Percentiles rank a stretch among this genome's conserved stretches.
phyloP scores from a whole-genome alignment of 64 coral and sea anemone genomes.

The Stichodactyla mertensii region DNA sequence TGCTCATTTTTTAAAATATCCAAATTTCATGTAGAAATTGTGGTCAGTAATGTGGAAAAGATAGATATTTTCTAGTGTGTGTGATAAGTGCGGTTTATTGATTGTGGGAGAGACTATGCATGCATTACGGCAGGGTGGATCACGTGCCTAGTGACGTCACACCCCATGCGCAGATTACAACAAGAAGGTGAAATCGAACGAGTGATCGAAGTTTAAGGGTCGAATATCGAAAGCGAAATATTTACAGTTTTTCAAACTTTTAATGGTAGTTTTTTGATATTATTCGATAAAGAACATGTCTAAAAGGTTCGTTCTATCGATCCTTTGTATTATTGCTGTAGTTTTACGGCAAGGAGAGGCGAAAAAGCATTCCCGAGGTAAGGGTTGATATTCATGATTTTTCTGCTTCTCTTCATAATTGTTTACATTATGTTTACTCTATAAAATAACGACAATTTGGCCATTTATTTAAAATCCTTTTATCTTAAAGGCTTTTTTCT shows the following conservation, averaged over 20 bases:
- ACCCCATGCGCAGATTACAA: slow-evolving; percentile 11
- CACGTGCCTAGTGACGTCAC: slow-evolving; percentile 56
- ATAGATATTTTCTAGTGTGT: no score
- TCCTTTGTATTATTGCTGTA: slow-evolving; percentile 6
- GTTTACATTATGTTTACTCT: not conserved
- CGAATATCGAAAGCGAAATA: not conserved
- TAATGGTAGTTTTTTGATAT: slow-evolving; percentile 13
- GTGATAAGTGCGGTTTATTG: no score
- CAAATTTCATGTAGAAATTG: no score
- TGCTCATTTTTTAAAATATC: no score
- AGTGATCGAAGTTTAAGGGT: not conserved
- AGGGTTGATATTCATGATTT: not conserved
- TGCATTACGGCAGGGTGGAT: not conserved
- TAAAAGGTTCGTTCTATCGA: not conserved
- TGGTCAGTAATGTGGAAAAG: no score
- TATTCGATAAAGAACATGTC: not conserved
- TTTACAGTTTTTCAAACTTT: slow-evolving; percentile 18
- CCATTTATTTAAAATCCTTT: not conserved
- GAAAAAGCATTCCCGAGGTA: slow-evolving; percentile 16
- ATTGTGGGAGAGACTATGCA: not conserved
- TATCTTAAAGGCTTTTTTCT: not conserved
- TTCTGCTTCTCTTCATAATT: not conserved
- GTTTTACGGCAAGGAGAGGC: not conserved
- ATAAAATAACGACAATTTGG: not conserved
- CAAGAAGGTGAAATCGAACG: slow-evolving; percentile 25